Evolutionary conservation across 2,797 vertebrate species (phyloP), one percentile per base, ranked within the genome.

Genomic region (Darevskia mixta): DNA sequence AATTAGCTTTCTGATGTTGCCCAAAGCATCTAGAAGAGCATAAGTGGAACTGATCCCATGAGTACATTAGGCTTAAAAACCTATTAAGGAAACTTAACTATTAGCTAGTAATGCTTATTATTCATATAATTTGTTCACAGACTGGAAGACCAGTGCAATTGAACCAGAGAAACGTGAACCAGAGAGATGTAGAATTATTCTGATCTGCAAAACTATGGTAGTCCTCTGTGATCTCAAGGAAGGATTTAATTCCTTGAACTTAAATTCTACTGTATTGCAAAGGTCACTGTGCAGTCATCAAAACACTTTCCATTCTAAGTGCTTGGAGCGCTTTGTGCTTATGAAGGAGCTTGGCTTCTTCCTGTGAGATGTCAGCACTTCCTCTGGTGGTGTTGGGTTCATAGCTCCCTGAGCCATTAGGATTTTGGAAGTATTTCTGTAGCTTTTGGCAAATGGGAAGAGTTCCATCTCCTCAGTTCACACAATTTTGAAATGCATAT

Each of bases 361-460:
- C 78, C 69, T n/a, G 83, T 85, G 78, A 85, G 9, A 27, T 84
- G 81, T 25, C 58, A 80, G 43, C 45, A 69, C 13, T 84, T 87
- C 76, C 75, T 85, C 67, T 72, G 72, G 17, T 9, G n/a, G 61
- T 87, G 61, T 81, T 75, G 43, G 71, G 75, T 87, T 84, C 69
- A 73, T 84, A 73, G 77, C 43, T 73, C 81, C 49, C 27, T 82
- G 43, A n/a, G 76, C 41, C 29, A 75, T 72, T 80, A 80, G 18
- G 45, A 67, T 81, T 55, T 76, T 90, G 77, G 78, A 84, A 87
- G 58, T 32, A 76, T 69, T 13, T 76, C 23, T 79, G 35, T 87
- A 75, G 71, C 20, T 87, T 87, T 84, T 90, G 86, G 83, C 83
- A 72, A 9, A n/a, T n/a, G 18, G 5, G 25, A 85, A 88, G 13